phyloP scores from a whole-genome alignment of 2,888 invertebrate genomes.

The Eristalis pertinax region DNA sequence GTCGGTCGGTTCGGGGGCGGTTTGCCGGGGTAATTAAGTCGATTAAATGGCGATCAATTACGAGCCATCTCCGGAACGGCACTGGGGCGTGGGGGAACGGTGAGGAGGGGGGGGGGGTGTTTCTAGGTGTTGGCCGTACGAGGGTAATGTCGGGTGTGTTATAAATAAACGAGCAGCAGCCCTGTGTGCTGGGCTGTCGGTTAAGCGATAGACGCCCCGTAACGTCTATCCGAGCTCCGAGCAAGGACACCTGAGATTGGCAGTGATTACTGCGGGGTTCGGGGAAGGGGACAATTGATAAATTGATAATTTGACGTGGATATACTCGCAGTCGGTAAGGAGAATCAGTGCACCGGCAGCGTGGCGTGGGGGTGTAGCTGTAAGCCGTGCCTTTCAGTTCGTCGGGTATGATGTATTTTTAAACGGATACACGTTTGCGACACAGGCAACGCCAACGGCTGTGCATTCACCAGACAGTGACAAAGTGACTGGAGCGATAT shows the following conservation, averaged over 20 bases:
- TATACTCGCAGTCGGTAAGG: not conserved
- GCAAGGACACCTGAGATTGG: conserved; percentile 25
- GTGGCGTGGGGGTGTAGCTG: not conserved
- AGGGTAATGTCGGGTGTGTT: conserved; percentile 37
- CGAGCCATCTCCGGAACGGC: conserved; percentile 12
- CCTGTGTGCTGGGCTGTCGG: not conserved
- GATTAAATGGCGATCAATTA: conserved; percentile 68
- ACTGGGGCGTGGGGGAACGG: not conserved
- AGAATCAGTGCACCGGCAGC: not conserved
- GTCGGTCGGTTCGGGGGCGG: not conserved
- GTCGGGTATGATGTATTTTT: not conserved
- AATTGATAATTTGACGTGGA: conserved; percentile 46
- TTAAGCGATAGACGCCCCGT: conserved; percentile 20
- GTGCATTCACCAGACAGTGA: not conserved
- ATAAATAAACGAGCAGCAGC: conserved; percentile 51
- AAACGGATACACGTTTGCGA: not conserved
- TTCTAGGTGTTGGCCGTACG: conserved; percentile 1
- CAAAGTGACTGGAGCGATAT: not conserved
- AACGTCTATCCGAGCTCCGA: not conserved
- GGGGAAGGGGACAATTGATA: not conserved
- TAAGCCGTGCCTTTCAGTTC: not conserved
- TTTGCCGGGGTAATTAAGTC: conserved; percentile 51
- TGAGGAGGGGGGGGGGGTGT: too few relatives aligned
- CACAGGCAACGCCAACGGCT: not conserved
- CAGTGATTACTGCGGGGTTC: conserved; percentile 20